A percentile compares a stretch with the other conserved stretches of the same genome.
These are phyloP conservation scores for Tinea pellionella DNA, from an alignment of 2,888 invertebrate species.

Conservation along the genomic window DNA sequence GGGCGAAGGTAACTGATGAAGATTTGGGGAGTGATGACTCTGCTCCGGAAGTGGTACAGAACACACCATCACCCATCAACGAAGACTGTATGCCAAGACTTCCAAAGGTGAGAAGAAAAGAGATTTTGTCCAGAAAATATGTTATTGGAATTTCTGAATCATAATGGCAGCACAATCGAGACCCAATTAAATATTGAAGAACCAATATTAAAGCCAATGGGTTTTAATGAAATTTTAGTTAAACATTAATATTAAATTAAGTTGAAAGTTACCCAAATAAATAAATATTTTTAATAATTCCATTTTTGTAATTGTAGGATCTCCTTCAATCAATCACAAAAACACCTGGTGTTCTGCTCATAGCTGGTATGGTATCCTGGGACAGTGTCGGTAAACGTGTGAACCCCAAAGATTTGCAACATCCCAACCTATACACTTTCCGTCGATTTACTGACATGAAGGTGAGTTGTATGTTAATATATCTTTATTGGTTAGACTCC, in stretches of 20 bases:
- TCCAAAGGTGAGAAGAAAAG: conserved; percentile 70
- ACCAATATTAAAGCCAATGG: too few species aligned
- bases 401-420: conserved; percentile 75
- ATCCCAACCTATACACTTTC: conserved; percentile 84
- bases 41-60: conserved; percentile 23
- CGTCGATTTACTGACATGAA: conserved; percentile 78
- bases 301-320: conserved; percentile 42
- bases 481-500: too few species aligned
- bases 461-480: conserved; percentile 34
- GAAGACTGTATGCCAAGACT: conserved; percentile 73
- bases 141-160: too few species aligned
- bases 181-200: too few species aligned
- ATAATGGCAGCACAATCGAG: too few species aligned
- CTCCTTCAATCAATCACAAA: conserved; percentile 67
- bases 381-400: conserved; percentile 85
- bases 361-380: conserved; percentile 92
- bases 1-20: background rate
- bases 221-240: too few species aligned
- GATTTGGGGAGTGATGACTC: conserved; percentile 3
- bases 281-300: too few species aligned
- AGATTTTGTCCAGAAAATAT: too few species aligned
- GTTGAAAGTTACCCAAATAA: too few species aligned
- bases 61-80: conserved; percentile 62
- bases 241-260: too few species aligned
- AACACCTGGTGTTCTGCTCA: conserved; percentile 78